Evolutionary conservation across 2,797 vertebrate species (phyloP), one percentile per base, ranked within the genome.

Genomic region (Mormyrops attenuatus): DNA sequence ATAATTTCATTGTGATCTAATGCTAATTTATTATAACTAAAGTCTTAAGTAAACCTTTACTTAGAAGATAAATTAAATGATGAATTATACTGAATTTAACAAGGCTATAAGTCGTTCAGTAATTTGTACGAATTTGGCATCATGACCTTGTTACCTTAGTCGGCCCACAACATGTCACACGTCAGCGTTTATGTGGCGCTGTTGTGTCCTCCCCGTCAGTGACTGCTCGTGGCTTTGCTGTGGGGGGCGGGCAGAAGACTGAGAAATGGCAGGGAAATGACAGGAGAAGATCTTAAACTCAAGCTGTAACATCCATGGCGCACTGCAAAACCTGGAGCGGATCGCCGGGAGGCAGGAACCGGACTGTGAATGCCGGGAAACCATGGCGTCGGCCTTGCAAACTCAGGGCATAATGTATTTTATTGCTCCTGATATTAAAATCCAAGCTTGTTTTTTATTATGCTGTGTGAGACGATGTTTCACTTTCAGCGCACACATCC

Each of bases 221-320:
- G 26, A 44, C 50, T 5, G 26, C 55, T 17, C 13, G 82, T 55
- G 41, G 63, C 53, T 55, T 49, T 22, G 15, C 17, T 38, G 22
- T 11, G 57, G 90, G 90, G 90, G 41, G 89, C 90, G 91, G 90
- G 66, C 91, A 91, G 92, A 88, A 89, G 90, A 90, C 89, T 86
- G 90, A 91, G 92, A 90, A 89, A 91, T 73, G 89, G 91, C 82
- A 92, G 90, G 90, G 44, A 85, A 50, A 50, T 89, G 88, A 88
- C 91, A 92, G 93, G 92, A 93, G 90, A 92, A 92, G 93, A 93
- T 93, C 90, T 66, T 93, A 94, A 95, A 95, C 91, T 90, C 92
- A 94, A 91, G 92, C 91, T 93, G 92, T 92, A 90, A 92, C 88
- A 90, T 73, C 90, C 52, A 82, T 26, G 90, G 93, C 88, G 91